Evolutionary conservation across 2,113 vertebrate genomes (phyloP).

Genomic region (Ammodytes marinus): DNA sequence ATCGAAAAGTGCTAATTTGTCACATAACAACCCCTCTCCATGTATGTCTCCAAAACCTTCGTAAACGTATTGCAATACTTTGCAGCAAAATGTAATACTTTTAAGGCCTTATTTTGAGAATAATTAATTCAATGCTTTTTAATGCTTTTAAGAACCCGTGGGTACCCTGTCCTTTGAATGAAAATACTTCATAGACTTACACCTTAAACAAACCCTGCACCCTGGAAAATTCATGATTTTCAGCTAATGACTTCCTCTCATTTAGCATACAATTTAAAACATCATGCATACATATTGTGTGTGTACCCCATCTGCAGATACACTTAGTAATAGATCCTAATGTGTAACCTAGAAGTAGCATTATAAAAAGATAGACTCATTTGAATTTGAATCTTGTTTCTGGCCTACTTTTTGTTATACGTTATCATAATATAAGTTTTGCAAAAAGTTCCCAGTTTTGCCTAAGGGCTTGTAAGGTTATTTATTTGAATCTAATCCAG

Average conservation of each 20-base stretch:
- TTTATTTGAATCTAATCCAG: slow-evolving; percentile 2
- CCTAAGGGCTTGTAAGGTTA: not conserved
- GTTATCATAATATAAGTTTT: not conserved
- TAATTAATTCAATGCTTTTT: too few species aligned
- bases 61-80: too few species aligned
- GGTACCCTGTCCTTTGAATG: too few species aligned
- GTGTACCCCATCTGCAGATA: not conserved
- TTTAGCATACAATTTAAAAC: not conserved
- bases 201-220: not conserved
- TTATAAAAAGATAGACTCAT: not conserved
- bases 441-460: not conserved
- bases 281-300: not conserved
- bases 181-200: not conserved
- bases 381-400: not conserved
- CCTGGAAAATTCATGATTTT: not conserved
- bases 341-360: not conserved
- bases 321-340: not conserved
- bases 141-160: too few species aligned
- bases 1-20: too few species aligned
- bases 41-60: too few species aligned
- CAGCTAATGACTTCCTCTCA: not conserved
- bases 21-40: too few species aligned
- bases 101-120: too few species aligned
- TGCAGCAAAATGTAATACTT: too few species aligned
- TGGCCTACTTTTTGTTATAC: not conserved